These are phyloP conservation scores for Scomber japonicus DNA, from an alignment of 2,113 vertebrate genomes.

Conservation along the genomic window DNA sequence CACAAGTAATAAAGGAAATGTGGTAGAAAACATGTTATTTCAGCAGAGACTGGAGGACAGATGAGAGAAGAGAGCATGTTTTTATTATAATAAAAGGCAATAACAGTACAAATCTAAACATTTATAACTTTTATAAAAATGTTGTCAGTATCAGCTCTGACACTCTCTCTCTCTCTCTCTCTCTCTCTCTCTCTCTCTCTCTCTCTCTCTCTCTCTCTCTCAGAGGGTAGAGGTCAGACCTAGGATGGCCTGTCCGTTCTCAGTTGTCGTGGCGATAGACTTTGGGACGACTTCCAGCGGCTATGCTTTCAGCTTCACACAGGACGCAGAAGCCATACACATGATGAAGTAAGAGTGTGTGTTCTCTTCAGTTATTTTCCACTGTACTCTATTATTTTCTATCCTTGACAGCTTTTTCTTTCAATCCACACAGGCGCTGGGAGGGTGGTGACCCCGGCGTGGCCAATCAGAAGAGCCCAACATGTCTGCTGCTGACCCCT, in stretches of 20 bases:
- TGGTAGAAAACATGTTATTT: background rate
- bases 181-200: slow-evolving; percentile 3
- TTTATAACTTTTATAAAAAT: no score
- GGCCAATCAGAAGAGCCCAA: slow-evolving; percentile 98
- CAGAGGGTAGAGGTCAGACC: slow-evolving; percentile 87
- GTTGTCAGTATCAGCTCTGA: no score
- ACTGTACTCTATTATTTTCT: background rate
- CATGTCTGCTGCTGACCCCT: slow-evolving; percentile 93
- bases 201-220: slow-evolving; percentile 2
- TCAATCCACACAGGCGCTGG: slow-evolving; percentile 89
- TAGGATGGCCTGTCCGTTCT: slow-evolving; percentile 82
- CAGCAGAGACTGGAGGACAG: background rate
- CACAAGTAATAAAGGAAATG: background rate
- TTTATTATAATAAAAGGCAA: no score
- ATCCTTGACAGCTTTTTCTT: background rate
- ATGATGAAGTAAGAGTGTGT: slow-evolving; percentile 92
- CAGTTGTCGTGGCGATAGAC: slow-evolving; percentile 94
- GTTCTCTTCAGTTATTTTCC: background rate
- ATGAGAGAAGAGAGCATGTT: no score
- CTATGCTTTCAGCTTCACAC: slow-evolving; percentile 95
- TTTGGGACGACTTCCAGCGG: slow-evolving; percentile 97
- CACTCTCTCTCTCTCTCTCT: background rate
- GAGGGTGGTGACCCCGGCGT: slow-evolving; percentile 96
- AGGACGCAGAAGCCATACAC: slow-evolving; percentile 94
- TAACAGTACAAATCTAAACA: no score